Conservation (phyloP, 2,888 invertebrate genomes). For the Neoitamus cyanurus region DNA sequence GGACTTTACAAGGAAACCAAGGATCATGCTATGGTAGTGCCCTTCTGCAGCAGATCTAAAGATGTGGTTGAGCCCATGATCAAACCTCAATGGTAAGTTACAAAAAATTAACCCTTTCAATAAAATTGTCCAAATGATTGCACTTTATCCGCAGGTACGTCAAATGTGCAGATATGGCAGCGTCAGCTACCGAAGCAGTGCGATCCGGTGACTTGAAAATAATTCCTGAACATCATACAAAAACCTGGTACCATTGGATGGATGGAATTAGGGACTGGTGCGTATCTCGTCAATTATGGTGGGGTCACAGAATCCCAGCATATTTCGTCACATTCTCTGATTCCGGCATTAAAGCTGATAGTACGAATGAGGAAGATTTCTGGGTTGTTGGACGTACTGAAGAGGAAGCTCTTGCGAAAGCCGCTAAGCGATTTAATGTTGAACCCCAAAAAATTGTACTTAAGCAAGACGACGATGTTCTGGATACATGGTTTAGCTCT, state of each 20-base stretch:
- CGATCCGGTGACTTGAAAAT: conserved; percentile 84
- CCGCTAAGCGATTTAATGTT: conserved; percentile 75
- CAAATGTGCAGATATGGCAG: conserved; percentile 90
- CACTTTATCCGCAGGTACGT: conserved; percentile 73
- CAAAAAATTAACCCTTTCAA: neutral
- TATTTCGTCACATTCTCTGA: conserved; percentile 78
- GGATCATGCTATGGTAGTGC: conserved; percentile 96
- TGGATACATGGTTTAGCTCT: conserved; percentile 99
- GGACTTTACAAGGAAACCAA: conserved; percentile 81
- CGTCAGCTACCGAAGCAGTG: conserved; percentile 83
- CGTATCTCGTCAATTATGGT: conserved; percentile 98
- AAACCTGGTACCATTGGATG: conserved; percentile 97
- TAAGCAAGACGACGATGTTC: conserved; percentile 91
- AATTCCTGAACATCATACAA: conserved; percentile 89
- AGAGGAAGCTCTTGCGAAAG: conserved; percentile 83
- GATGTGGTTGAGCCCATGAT: conserved; percentile 97
- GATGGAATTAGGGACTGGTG: conserved; percentile 98
- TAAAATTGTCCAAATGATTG: too few species aligned
- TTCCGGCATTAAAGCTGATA: conserved; percentile 58
- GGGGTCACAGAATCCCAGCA: conserved; percentile 98
- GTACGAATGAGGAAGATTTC: conserved; percentile 69
- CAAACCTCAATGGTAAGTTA: conserved; percentile 91
- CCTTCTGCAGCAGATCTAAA: conserved; percentile 94
- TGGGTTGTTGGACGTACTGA: conserved; percentile 84
- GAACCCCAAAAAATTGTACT: conserved; percentile 70